Evolutionary conservation across 2,797 vertebrate species (phyloP).

Genomic region (Epinephelus malabaricus): DNA sequence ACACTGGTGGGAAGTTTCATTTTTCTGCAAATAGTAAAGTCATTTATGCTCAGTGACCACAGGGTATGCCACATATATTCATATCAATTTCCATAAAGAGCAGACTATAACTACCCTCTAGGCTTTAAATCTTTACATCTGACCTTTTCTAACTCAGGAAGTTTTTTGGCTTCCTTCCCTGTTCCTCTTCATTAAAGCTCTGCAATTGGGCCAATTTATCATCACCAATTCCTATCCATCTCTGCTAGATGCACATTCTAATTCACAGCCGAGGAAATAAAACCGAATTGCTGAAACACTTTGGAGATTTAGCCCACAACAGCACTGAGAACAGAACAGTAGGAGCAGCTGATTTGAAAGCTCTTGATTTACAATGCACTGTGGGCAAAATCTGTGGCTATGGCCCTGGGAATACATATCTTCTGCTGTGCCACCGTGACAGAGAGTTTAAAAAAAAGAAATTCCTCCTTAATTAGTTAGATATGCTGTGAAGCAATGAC

Average conservation of each 20-base stretch:
- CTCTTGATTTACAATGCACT: constrained; percentile 57
- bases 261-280: constrained; percentile 48
- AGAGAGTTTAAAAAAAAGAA: constrained; percentile 26
- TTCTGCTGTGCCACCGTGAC: constrained; percentile 28
- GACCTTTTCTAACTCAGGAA: constrained; percentile 35
- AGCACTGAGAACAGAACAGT: constrained; percentile 51
- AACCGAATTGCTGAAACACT: constrained; percentile 49
- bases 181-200: constrained; percentile 39
- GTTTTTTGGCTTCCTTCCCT: constrained; percentile 9
- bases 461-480: constrained; percentile 46
- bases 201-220: constrained; percentile 57
- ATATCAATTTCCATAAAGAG: constrained; percentile 26
- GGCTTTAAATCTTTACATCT: constrained; percentile 31
- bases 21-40: constrained; percentile 15
- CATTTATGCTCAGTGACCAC: constrained; percentile 13
- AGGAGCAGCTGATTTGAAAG: constrained; percentile 46
- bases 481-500: constrained; percentile 44
- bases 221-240: constrained; percentile 51
- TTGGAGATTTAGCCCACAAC: constrained; percentile 52
- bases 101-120: neutral
- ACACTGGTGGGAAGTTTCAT: neutral
- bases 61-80: neutral
- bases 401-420: constrained; percentile 37
- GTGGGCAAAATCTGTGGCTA: constrained; percentile 34
- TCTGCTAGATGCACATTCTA: constrained; percentile 43